Evolutionary conservation across 35 echinoderm and acorn worm species (phyloP).

Genomic region (Anneissia japonica): DNA sequence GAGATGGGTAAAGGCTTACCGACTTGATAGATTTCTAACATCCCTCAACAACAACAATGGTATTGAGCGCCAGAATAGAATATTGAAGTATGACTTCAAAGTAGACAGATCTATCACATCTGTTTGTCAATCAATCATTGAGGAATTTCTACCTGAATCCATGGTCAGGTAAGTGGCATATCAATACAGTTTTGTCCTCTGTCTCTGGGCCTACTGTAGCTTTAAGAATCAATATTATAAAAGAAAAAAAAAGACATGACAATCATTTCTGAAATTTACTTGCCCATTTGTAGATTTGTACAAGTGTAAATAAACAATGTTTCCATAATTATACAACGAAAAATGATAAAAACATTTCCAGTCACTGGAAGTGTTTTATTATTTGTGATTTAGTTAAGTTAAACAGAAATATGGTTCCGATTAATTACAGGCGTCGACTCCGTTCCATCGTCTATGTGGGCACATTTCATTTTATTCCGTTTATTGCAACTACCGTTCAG

Average conservation of each 20-base stretch:
- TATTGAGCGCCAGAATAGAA: background rate
- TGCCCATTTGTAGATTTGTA: no score
- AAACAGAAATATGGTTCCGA: no score
- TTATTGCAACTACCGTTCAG: no score
- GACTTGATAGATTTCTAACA: conserved; percentile 3
- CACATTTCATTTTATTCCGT: no score
- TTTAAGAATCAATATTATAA: background rate
- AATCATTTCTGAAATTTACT: no score
- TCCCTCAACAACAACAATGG: conserved; percentile 8
- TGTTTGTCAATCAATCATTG: background rate
- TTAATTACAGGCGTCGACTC: no score
- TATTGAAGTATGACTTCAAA: conserved; percentile 7
- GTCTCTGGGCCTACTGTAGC: background rate
- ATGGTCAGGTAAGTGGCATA: conserved; percentile 1
- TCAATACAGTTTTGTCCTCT: background rate
- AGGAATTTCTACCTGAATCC: conserved; percentile 5
- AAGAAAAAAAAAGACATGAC: background rate
- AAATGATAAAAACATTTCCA: no score
- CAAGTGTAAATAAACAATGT: no score
- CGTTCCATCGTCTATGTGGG: no score
- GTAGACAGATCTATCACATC: conserved; percentile 16
- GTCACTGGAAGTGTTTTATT: no score
- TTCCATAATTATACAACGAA: no score
- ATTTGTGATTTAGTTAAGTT: no score
- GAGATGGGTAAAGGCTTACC: conserved; percentile 13